Percentiles rank a stretch among this genome's conserved stretches.
Conservation (phyloP, 2,888 invertebrate species). For the Metallyticus violacea region DNA sequence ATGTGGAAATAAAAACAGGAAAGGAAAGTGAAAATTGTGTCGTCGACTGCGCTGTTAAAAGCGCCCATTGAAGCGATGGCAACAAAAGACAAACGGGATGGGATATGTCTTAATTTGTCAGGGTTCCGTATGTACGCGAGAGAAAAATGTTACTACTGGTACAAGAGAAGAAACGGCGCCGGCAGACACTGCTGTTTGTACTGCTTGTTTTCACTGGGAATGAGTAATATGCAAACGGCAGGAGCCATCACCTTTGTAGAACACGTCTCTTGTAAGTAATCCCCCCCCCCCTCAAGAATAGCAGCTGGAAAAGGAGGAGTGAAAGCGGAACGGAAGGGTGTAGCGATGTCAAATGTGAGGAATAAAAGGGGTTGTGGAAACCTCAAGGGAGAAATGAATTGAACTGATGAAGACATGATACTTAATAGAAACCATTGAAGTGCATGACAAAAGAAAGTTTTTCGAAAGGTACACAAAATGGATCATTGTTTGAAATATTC, state of each 20-base stretch:
- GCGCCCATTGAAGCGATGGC: neutral
- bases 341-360: too few relatives aligned
- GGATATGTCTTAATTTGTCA: constrained; percentile 18
- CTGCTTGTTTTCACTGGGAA: neutral
- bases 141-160: neutral
- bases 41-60: neutral
- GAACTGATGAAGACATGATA: neutral
- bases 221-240: neutral
- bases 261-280: too few relatives aligned
- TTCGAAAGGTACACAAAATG: too few relatives aligned
- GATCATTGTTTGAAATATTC: too few relatives aligned
- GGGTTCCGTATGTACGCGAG: too few relatives aligned
- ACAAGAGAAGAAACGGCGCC: neutral
- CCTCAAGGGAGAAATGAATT: too few relatives aligned
- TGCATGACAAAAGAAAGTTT: too few relatives aligned
- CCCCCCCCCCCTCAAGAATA: too few relatives aligned
- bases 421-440: too few relatives aligned
- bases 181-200: neutral
- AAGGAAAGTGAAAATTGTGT: neutral
- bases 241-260: too few relatives aligned
- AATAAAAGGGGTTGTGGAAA: too few relatives aligned
- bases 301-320: too few relatives aligned
- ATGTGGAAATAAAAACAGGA: neutral
- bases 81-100: constrained; percentile 8
- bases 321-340: neutral